Conservation (phyloP, 1,140 invertebrate species). For the Bactericera cockerelli region DNA sequence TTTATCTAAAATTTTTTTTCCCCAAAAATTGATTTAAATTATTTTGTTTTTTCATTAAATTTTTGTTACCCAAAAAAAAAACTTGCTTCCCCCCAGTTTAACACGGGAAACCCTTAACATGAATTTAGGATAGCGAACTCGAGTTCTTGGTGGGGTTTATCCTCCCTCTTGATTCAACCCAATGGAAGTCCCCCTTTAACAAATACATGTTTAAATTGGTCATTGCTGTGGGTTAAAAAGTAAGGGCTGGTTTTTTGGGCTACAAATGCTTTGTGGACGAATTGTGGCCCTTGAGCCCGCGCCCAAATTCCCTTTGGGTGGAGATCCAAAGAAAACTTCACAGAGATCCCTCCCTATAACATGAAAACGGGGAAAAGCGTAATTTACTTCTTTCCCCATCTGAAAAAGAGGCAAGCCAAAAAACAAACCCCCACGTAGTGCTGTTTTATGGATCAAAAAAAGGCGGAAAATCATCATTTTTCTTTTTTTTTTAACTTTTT, state of each 20-base stretch:
- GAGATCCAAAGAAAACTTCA: neutral
- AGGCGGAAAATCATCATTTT: too few species aligned
- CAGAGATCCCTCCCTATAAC: conserved; percentile 4
- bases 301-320: too few species aligned
- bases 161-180: conserved; percentile 26
- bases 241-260: conserved; percentile 45
- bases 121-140: conserved; percentile 42
- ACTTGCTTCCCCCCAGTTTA: conserved; percentile 30
- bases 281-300: neutral
- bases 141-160: conserved; percentile 56
- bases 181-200: neutral
- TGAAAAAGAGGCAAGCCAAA: too few species aligned
- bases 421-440: too few species aligned
- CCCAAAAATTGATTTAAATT: too few species aligned
- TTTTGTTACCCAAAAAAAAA: too few species aligned
- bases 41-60: too few species aligned
- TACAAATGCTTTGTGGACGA: conserved; percentile 8
- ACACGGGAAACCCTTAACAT: conserved; percentile 35
- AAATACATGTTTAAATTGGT: conserved; percentile 36
- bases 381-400: neutral
- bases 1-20: too few species aligned
- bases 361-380: neutral
- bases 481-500: too few species aligned
- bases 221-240: conserved; percentile 47
- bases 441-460: too few species aligned